A percentile compares a stretch with the other conserved stretches of the same genome.
phyloP scores from a whole-genome alignment of 2,797 vertebrate genomes.

The Danio kyathit region DNA sequence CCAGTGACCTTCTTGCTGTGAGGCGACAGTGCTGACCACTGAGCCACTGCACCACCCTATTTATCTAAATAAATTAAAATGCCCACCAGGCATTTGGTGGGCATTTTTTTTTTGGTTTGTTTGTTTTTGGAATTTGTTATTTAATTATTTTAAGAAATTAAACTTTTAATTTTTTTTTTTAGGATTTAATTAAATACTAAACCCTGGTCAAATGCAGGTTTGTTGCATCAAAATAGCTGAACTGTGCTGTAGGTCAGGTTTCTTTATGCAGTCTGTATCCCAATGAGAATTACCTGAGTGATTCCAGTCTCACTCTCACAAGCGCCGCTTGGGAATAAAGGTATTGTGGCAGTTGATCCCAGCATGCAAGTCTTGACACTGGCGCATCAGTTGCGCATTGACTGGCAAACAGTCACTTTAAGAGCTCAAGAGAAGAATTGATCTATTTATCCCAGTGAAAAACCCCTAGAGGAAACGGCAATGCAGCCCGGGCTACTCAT shows the following conservation, averaged over 20 bases:
- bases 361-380: constrained; percentile 19
- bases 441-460: constrained; percentile 49
- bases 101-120: too few relatives aligned
- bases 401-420: constrained; percentile 49
- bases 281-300: neutral
- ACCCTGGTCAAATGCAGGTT: neutral
- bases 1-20: too few relatives aligned
- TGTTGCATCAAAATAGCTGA: neutral
- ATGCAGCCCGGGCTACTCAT: constrained; percentile 34
- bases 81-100: too few relatives aligned
- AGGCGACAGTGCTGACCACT: too few relatives aligned
- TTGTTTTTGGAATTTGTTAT: too few relatives aligned
- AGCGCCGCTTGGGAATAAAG: constrained; percentile 7
- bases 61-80: too few relatives aligned
- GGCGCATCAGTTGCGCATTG: constrained; percentile 20
- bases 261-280: neutral
- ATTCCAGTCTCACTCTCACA: constrained; percentile 5
- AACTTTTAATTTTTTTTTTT: too few relatives aligned
- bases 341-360: constrained; percentile 26
- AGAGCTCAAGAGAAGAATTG: constrained; percentile 48
- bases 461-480: constrained; percentile 32
- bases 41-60: too few relatives aligned
- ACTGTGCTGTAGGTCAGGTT: neutral
- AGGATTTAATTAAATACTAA: too few relatives aligned
- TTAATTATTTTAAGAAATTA: too few relatives aligned